Conservation (phyloP, 2,113 vertebrate species). For the Haemorhous mexicanus region DNA sequence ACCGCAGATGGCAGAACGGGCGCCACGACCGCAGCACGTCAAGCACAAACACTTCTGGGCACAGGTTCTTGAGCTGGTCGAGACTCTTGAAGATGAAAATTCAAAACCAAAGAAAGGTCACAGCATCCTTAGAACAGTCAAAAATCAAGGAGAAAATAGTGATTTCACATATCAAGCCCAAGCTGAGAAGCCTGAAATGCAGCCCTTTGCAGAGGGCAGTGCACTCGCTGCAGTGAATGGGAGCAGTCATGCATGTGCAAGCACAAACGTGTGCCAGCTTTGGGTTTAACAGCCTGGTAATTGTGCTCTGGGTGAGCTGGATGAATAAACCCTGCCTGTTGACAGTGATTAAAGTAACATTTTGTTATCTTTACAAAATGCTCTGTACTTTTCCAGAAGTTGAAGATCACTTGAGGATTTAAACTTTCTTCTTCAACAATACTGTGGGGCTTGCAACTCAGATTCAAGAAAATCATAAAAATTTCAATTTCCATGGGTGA, state of each 20-base stretch:
- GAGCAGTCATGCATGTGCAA: neutral
- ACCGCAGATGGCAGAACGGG: slow-evolving; percentile 20
- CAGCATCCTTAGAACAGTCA: neutral
- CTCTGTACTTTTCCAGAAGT: neutral
- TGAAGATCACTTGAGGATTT: neutral
- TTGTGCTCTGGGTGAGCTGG: neutral
- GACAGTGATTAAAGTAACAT: neutral
- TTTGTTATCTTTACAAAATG: neutral
- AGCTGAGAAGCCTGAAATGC: neutral
- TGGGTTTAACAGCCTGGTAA: neutral
- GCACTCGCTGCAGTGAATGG: neutral
- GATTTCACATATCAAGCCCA: neutral
- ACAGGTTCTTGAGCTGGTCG: neutral
- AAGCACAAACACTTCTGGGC: neutral
- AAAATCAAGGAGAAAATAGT: neutral
- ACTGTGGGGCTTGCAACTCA: neutral
- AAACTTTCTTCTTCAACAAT: neutral
- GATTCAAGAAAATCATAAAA: neutral
- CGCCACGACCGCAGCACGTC: fast-evolving
- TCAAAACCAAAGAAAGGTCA: neutral
- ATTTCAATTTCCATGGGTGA: neutral
- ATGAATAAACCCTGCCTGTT: neutral
- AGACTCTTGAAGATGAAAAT: neutral
- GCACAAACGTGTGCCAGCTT: neutral
- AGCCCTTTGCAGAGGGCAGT: neutral